A percentile compares a stretch with the other conserved stretches of the same genome.
phyloP scores from a whole-genome alignment of 2,113 vertebrate species.

The Solea senegalensis region DNA sequence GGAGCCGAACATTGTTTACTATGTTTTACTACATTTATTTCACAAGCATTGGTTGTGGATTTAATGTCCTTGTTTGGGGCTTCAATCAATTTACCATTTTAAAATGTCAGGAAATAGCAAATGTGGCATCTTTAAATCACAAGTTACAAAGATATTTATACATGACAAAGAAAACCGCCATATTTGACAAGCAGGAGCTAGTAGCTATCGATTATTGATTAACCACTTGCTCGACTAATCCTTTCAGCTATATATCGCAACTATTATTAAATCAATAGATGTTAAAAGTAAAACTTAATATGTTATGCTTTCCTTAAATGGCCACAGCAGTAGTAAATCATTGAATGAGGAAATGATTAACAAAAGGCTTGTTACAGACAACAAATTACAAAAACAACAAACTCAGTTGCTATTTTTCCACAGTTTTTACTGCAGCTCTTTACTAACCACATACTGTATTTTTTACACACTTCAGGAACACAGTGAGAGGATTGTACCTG shows the following conservation, averaged over 20 bases:
- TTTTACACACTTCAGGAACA: background rate
- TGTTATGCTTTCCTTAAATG: too few species aligned
- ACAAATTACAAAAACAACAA: background rate
- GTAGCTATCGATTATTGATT: background rate
- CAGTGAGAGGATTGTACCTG: constrained; percentile 84
- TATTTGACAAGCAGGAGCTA: background rate
- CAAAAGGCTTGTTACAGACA: background rate
- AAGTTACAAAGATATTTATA: too few species aligned
- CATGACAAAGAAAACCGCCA: background rate
- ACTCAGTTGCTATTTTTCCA: background rate
- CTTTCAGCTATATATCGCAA: background rate
- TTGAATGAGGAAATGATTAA: background rate
- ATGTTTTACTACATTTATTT: background rate
- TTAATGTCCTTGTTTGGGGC: background rate
- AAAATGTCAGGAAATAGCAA: background rate
- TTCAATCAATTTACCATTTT: background rate
- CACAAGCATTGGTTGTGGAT: background rate
- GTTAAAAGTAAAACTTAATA: background rate
- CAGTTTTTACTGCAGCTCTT: background rate
- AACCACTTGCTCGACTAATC: background rate
- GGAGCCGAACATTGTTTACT: background rate
- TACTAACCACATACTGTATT: background rate
- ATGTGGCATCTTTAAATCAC: background rate
- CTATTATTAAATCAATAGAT: background rate
- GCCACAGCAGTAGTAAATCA: background rate